These are phyloP conservation scores for Rotaria sp. DNA, from an alignment of 2,888 invertebrate species.

Conservation along the genomic window DNA sequence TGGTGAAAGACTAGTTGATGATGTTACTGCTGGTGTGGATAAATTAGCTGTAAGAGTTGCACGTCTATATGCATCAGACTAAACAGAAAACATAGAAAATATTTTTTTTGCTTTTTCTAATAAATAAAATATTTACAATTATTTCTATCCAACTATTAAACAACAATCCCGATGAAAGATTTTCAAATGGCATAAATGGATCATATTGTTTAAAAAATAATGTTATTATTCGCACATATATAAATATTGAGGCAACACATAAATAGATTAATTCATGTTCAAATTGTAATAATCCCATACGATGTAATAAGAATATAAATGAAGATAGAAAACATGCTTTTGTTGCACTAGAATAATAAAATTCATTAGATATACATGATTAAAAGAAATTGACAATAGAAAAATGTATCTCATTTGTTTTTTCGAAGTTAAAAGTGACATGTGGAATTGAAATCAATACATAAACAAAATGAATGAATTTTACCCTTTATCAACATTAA, in stretches of 20 bases:
- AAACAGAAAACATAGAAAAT: background rate
- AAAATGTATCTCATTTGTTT: too few relatives aligned
- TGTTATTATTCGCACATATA: conserved; percentile 81
- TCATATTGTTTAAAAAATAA: conserved; percentile 92
- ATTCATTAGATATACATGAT: too few relatives aligned
- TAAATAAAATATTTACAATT: background rate
- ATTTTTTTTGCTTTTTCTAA: background rate
- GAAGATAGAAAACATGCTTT: conserved; percentile 92
- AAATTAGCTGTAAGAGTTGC: background rate
- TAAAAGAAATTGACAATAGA: too few relatives aligned
- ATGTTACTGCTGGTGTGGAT: background rate
- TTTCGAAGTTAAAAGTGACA: too few relatives aligned
- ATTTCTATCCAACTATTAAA: conserved; percentile 98
- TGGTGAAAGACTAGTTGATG: background rate
- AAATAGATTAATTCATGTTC: conserved; percentile 95
- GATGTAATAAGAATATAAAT: conserved; percentile 88
- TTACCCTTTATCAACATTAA: too few relatives aligned
- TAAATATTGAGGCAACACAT: conserved; percentile 90
- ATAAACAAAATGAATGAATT: too few relatives aligned
- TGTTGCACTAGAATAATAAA: conserved; percentile 69
- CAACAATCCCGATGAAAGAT: conserved; percentile 76
- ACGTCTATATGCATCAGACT: conserved; percentile 9
- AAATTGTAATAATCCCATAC: conserved; percentile 87
- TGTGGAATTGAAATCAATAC: too few relatives aligned
- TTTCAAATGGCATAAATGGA: conserved; percentile 97